Percentiles rank a stretch among this genome's conserved stretches.
phyloP scores from a whole-genome alignment of 35 echinoderm and acorn worm species.

The Apostichopus californicus region DNA sequence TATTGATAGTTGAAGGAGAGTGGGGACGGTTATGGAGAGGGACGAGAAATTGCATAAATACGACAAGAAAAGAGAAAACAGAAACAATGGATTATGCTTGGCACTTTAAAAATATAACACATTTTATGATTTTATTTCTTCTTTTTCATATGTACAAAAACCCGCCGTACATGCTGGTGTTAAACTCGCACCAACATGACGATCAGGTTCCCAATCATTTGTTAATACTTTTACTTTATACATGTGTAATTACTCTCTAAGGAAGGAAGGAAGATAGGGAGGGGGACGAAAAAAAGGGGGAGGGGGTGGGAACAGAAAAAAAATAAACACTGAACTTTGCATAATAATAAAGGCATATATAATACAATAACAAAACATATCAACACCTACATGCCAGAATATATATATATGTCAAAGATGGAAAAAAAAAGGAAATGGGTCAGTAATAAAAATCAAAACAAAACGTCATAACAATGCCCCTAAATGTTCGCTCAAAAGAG shows the following conservation, averaged over 20 bases:
- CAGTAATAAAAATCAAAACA: not conserved
- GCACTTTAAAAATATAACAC: slow-evolving; percentile 63
- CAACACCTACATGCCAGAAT: slow-evolving; percentile 27
- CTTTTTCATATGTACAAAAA: not conserved
- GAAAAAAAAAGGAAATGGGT: not conserved
- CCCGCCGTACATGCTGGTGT: not conserved
- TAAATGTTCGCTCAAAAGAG: not conserved
- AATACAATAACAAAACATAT: slow-evolving; percentile 25
- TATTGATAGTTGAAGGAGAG: too few species aligned
- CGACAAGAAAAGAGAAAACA: not conserved
- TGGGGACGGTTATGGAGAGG: too few species aligned
- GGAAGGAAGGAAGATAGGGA: too few species aligned
- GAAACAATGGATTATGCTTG: slow-evolving; percentile 22
- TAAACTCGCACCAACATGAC: not conserved
- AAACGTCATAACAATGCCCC: not conserved
- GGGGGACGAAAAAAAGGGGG: too few species aligned
- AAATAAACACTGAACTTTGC: slow-evolving; percentile 29
- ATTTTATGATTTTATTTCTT: slow-evolving; percentile 27
- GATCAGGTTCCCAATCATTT: not conserved
- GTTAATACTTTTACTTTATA: slow-evolving; percentile 16
- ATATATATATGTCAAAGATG: not conserved
- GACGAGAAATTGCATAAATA: too few species aligned
- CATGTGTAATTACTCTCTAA: slow-evolving; percentile 30
- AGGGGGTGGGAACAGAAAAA: too few species aligned
- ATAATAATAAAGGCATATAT: slow-evolving; percentile 38